phyloP scores from a whole-genome alignment of 2,888 invertebrate genomes.

The Sylvicola fuscatus region DNA sequence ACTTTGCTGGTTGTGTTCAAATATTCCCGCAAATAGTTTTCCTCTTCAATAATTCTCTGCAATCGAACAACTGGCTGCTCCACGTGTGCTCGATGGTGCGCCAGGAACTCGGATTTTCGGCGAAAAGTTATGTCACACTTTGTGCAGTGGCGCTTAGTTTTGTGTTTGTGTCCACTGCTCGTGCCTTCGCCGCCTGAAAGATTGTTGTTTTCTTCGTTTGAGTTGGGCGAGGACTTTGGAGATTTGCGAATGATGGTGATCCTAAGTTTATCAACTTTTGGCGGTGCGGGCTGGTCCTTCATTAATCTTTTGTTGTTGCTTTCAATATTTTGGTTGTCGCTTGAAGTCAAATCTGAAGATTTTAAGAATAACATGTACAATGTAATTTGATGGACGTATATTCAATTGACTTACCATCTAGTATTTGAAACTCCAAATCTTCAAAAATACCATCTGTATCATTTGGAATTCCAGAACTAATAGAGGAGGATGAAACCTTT shows the following conservation, averaged over 20 bases:
- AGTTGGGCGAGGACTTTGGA: slow-evolving; percentile 3
- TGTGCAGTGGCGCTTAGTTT: slow-evolving; percentile 11
- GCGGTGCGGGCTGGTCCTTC: too few relatives aligned
- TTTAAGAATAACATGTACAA: too few relatives aligned
- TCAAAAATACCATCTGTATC: too few relatives aligned
- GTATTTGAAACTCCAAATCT: too few relatives aligned
- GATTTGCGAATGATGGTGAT: slow-evolving; percentile 1
- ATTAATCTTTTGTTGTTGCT: too few relatives aligned
- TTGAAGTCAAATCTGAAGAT: too few relatives aligned
- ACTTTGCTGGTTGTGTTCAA: slow-evolving; percentile 3
- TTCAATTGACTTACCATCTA: too few relatives aligned
- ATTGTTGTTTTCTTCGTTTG: slow-evolving; percentile 5
- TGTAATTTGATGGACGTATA: too few relatives aligned
- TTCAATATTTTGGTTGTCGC: too few relatives aligned
- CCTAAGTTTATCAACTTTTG: slow-evolving; percentile 2
- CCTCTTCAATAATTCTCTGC: slow-evolving; percentile 8
- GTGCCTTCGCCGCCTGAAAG: too few relatives aligned
- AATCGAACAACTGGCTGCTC: slow-evolving; percentile 10
- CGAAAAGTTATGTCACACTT: slow-evolving; percentile 11
- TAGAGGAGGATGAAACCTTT: too few relatives aligned
- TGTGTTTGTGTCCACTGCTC: slow-evolving; percentile 5
- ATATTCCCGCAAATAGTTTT: slow-evolving; percentile 8
- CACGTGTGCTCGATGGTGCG: slow-evolving; percentile 10
- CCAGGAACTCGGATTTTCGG: slow-evolving; percentile 9
- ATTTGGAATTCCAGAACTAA: too few relatives aligned